Percentiles rank a stretch among this genome's conserved stretches.
These are phyloP conservation scores for Galago senegalensis DNA, from an alignment of 2,797 vertebrate species.

Conservation along the genomic window DNA sequence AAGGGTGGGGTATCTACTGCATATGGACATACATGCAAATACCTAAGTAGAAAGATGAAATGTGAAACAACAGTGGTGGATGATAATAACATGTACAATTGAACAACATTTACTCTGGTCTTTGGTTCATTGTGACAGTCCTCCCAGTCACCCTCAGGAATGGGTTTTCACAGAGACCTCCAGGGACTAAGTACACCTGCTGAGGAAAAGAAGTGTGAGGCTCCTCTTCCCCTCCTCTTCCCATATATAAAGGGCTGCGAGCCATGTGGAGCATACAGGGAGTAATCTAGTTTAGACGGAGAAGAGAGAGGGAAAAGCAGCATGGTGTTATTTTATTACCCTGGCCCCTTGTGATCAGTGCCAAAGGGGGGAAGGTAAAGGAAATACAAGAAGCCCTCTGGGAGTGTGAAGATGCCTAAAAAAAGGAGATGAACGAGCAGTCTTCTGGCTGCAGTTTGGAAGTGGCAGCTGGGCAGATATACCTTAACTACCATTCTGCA, in stretches of 20 bases:
- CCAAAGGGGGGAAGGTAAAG: neutral
- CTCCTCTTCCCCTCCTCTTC: rapidly evolving
- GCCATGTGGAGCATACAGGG: neutral
- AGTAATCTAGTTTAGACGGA: neutral
- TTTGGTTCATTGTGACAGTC: neutral
- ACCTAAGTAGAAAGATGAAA: neutral
- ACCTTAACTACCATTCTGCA: neutral
- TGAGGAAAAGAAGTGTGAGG: neutral
- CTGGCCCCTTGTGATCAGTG: neutral
- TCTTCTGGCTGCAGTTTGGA: neutral
- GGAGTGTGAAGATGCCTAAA: neutral
- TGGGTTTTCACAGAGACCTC: neutral
- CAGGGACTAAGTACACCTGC: neutral
- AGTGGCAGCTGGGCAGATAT: neutral
- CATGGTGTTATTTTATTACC: neutral
- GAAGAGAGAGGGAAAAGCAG: neutral
- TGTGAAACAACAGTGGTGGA: neutral
- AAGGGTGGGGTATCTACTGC: too few relatives aligned
- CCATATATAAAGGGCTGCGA: neutral
- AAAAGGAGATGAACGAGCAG: neutral
- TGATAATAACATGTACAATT: neutral
- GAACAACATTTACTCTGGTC: neutral
- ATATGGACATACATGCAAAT: neutral
- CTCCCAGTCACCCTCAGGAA: neutral
- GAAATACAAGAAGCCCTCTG: neutral